Evolutionary conservation across 1,140 invertebrate genomes (phyloP).

Genomic region (Drosophila elegans): DNA sequence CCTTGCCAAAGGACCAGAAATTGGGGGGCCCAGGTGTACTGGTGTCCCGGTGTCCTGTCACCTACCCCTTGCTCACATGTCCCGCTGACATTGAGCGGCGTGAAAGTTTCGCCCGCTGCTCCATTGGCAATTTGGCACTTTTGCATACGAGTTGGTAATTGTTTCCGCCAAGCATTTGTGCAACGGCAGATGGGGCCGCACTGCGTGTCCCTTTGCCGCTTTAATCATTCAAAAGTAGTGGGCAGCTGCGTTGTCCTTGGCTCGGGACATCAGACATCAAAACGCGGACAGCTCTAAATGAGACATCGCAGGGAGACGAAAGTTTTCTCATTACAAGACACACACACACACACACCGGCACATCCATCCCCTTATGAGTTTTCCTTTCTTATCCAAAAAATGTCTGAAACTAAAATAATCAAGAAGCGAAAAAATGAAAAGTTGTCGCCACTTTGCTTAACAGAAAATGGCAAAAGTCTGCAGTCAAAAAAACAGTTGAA

Average conservation of each 20-base stretch:
- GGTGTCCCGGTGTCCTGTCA: too few relatives aligned
- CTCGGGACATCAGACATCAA: slow-evolving; percentile 34
- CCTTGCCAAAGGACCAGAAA: slow-evolving; percentile 25
- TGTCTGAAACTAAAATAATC: slow-evolving; percentile 38
- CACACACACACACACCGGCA: slow-evolving; percentile 3
- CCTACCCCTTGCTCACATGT: slow-evolving; percentile 25
- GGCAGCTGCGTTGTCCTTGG: slow-evolving; percentile 51
- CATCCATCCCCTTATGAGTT: slow-evolving; percentile 27
- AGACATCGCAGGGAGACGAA: slow-evolving; percentile 73
- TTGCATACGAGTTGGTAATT: slow-evolving; percentile 81
- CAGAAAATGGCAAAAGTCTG: slow-evolving; percentile 10
- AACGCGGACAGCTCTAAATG: slow-evolving; percentile 57
- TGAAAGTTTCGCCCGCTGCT: slow-evolving; percentile 45
- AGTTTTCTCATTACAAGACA: slow-evolving; percentile 73
- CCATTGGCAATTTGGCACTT: slow-evolving; percentile 67
- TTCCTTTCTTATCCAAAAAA: slow-evolving; percentile 34
- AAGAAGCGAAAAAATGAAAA: slow-evolving; percentile 34
- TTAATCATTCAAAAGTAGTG: slow-evolving; percentile 75
- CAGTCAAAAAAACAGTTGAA: slow-evolving; percentile 1
- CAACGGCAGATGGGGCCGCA: slow-evolving; percentile 42
- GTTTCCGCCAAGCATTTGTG: slow-evolving; percentile 68
- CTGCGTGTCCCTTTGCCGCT: slow-evolving; percentile 33
- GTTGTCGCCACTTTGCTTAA: slow-evolving; percentile 34
- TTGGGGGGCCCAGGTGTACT: slow-evolving; percentile 11
- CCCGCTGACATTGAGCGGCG: slow-evolving; percentile 62